Evolutionary conservation across 2,888 invertebrate genomes (phyloP).

Genomic region (Vandiemenella viatica): DNA sequence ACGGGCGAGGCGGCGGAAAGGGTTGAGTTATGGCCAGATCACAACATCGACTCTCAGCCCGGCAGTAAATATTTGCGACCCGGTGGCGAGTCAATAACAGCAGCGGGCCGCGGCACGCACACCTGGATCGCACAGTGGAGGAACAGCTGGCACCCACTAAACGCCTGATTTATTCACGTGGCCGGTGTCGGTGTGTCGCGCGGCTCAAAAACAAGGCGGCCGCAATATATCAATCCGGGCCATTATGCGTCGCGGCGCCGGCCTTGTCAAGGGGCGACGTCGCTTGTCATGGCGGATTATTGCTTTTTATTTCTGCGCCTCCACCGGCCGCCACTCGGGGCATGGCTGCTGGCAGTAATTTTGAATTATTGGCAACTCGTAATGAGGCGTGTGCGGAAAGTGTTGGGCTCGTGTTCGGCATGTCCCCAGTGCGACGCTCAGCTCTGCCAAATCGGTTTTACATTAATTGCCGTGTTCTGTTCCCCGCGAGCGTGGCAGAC

Average conservation of each 20-base stretch:
- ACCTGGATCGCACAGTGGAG: not conserved
- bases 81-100: not conserved
- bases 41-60: too few relatives aligned
- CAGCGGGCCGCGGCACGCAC: not conserved
- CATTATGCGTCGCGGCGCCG: too few relatives aligned
- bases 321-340: too few relatives aligned
- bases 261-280: too few relatives aligned
- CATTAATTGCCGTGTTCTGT: not conserved
- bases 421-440: not conserved
- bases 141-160: not conserved
- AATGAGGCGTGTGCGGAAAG: not conserved
- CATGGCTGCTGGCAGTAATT: too few relatives aligned
- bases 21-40: too few relatives aligned
- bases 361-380: not conserved
- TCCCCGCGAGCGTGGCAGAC: too few relatives aligned
- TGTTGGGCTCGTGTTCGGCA: not conserved
- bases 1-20: too few relatives aligned
- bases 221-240: not conserved
- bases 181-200: not conserved
- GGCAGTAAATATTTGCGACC: too few relatives aligned
- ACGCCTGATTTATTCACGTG: not conserved
- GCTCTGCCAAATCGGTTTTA: not conserved
- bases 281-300: not conserved
- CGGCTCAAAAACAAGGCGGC: not conserved
- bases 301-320: not conserved